Conservation (phyloP, 2,888 invertebrate genomes). For the Therioaphis trifolii region DNA sequence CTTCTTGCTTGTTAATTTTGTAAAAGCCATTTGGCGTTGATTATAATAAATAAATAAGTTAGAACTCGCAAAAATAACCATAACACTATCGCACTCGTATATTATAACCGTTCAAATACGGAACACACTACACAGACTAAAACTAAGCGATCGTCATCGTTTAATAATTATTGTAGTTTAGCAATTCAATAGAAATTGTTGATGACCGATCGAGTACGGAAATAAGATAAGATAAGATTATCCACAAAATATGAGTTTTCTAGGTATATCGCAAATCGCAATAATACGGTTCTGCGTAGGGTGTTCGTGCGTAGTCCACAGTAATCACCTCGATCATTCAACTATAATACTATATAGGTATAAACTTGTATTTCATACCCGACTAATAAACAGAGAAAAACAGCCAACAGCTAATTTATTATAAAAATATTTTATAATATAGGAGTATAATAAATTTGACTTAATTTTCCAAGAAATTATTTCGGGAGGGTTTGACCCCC, state of each 20-base stretch:
- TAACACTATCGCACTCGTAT: neutral
- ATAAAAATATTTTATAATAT: slow-evolving; percentile 12
- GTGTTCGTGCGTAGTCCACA: neutral
- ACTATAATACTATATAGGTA: neutral
- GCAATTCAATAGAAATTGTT: neutral
- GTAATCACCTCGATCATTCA: slow-evolving; percentile 20
- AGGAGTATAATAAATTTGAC: too few species aligned
- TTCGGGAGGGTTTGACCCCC: too few species aligned
- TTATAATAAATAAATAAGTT: too few species aligned
- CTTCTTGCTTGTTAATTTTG: too few species aligned
- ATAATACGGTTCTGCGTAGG: slow-evolving; percentile 1
- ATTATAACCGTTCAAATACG: too few species aligned
- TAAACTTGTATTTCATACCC: slow-evolving; percentile 20
- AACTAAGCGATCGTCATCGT: too few species aligned
- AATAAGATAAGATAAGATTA: slow-evolving; percentile 1
- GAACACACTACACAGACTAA: too few species aligned
- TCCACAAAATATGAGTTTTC: neutral
- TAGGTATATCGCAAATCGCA: neutral
- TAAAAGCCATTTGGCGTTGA: too few species aligned
- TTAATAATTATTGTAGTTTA: neutral
- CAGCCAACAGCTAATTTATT: neutral
- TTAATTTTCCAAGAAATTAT: too few species aligned
- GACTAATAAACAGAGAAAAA: slow-evolving; percentile 16
- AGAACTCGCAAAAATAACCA: too few species aligned
- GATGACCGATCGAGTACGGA: neutral